phyloP scores from a whole-genome alignment of 2,888 invertebrate species.

The Drosophila leonis region DNA sequence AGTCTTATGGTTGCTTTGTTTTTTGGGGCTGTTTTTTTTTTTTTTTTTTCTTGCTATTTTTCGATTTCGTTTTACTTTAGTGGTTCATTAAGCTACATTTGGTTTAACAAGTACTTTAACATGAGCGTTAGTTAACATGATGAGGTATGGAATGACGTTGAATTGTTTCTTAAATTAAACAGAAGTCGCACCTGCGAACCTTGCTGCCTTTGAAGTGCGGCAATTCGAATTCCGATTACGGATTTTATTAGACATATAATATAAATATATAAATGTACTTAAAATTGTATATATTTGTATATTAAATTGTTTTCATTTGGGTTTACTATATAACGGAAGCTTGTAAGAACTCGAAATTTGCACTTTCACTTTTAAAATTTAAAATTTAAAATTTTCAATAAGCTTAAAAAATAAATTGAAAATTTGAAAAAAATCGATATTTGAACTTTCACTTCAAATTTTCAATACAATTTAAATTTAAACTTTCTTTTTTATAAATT shows the following conservation, averaged over 20 bases:
- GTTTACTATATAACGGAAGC: too few species aligned
- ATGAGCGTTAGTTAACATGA: slow-evolving; percentile 21
- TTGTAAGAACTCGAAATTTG: too few species aligned
- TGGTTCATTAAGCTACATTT: background rate
- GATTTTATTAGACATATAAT: background rate
- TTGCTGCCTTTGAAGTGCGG: background rate
- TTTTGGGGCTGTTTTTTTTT: slow-evolving; percentile 5
- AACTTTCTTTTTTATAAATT: too few species aligned
- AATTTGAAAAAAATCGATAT: too few species aligned
- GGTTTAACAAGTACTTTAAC: slow-evolving; percentile 5
- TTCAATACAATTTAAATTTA: too few species aligned
- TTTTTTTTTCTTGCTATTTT: slow-evolving; percentile 10
- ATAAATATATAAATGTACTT: background rate
- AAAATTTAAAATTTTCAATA: too few species aligned
- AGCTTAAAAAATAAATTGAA: too few species aligned
- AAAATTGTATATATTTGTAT: background rate
- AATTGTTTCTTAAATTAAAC: background rate
- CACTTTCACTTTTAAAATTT: too few species aligned
- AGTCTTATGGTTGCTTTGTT: slow-evolving; percentile 58
- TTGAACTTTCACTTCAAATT: too few species aligned
- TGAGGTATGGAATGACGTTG: slow-evolving; percentile 2
- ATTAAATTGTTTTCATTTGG: background rate
- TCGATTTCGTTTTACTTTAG: background rate
- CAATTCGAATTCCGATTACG: background rate
- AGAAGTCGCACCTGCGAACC: background rate